Conservation (phyloP, 2,113 vertebrate genomes). For the Ibidorhyncha struthersii region DNA sequence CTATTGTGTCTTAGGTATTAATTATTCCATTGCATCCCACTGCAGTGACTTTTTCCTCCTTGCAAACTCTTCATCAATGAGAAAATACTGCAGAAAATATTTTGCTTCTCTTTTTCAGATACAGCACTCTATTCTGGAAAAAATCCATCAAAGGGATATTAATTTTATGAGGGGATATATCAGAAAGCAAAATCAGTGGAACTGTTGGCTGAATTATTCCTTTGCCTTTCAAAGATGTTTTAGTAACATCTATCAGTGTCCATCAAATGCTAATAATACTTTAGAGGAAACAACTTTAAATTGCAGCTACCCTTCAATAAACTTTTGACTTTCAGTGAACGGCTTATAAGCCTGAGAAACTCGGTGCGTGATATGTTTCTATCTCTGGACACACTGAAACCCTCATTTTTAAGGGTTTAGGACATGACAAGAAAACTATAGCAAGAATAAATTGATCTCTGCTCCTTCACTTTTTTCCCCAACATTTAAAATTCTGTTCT, state of each 20-base stretch:
- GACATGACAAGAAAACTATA: neutral
- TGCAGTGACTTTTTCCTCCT: slow-evolving; percentile 17
- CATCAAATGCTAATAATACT: slow-evolving; percentile 24
- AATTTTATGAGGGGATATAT: slow-evolving; percentile 51
- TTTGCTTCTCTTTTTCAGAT: slow-evolving; percentile 56
- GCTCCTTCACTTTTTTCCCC: neutral
- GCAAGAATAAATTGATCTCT: neutral
- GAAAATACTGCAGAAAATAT: slow-evolving; percentile 55
- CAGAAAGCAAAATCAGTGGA: slow-evolving; percentile 45
- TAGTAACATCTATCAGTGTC: slow-evolving; percentile 23
- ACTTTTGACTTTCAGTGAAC: slow-evolving; percentile 21
- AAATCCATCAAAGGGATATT: slow-evolving; percentile 51
- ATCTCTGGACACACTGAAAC: neutral
- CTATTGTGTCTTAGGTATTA: slow-evolving; percentile 24
- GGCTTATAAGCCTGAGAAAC: neutral
- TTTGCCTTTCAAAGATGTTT: slow-evolving; percentile 36
- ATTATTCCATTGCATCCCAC: slow-evolving; percentile 58
- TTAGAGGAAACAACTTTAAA: slow-evolving; percentile 18
- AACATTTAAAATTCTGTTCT: neutral
- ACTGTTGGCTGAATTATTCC: slow-evolving; percentile 25
- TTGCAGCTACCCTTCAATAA: slow-evolving; percentile 8
- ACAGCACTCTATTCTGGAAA: slow-evolving; percentile 38
- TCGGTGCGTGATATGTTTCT: neutral
- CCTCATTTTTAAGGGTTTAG: slow-evolving; percentile 11
- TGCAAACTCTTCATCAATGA: slow-evolving; percentile 21